A percentile compares a stretch with the other conserved stretches of the same genome.
Evolutionary conservation across 92 coral and sea anemone genomes (phyloP).

Genomic region (Bergia sp.): DNA sequence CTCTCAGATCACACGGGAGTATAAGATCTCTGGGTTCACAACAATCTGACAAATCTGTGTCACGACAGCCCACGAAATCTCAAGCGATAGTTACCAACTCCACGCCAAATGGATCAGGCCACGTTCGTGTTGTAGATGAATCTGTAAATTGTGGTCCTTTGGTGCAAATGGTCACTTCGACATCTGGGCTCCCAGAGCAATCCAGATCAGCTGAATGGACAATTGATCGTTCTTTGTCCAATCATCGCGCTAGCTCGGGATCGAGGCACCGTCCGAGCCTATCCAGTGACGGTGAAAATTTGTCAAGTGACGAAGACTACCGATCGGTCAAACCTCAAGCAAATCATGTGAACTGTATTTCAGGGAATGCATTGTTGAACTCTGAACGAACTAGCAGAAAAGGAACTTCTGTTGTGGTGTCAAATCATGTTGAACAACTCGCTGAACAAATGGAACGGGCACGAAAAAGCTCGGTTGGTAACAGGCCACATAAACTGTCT

Average conservation of each 20-base stretch:
- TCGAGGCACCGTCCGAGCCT: conserved; percentile 42
- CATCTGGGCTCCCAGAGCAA: background rate
- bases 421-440: conserved; percentile 69
- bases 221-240: conserved; percentile 31
- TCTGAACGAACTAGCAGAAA: conserved; percentile 6
- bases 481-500: conserved; percentile 40
- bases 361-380: conserved; percentile 8
- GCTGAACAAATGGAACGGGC: conserved; percentile 64
- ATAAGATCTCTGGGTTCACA: conserved; percentile 58
- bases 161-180: conserved; percentile 24
- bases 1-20: conserved; percentile 60
- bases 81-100: background rate
- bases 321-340: conserved; percentile 1
- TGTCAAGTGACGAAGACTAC: conserved; percentile 63
- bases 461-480: conserved; percentile 45
- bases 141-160: conserved; percentile 14
- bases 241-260: conserved; percentile 46
- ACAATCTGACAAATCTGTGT: conserved; percentile 19
- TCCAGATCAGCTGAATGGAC: conserved; percentile 27
- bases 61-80: conserved; percentile 10
- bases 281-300: conserved; percentile 49
- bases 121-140: conserved; percentile 1
- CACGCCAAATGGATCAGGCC: conserved; percentile 15
- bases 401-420: conserved; percentile 8
- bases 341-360: conserved; percentile 13